Base-by-base conservation (phyloP, 2,797 vertebrate species). In the Odontamblyopus rebecca region DNA sequence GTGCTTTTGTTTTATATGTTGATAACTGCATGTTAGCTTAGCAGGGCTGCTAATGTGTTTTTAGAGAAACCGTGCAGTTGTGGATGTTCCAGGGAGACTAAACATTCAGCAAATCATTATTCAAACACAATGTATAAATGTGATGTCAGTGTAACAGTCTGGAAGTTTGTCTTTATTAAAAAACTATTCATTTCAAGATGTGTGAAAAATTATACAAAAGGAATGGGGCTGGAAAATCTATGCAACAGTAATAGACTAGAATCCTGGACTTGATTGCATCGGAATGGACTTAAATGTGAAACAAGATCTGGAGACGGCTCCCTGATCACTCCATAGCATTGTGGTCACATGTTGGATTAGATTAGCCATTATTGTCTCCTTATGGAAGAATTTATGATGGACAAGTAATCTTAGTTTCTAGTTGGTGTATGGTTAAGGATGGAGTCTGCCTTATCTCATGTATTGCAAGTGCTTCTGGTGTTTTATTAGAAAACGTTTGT, bases 11-110 rank as follows among this genome's bases (percentile, higher is more conserved):
- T 71, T 72, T 6, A 35, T 51, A 57, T 72, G 70, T 72, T 81
- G 81, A 81, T 80, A 76, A 51, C 75, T 84, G 74, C 71, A 59
- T 77, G 70, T 86, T 80, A 57, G 70, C 69, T 67, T 70, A 75
- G 71, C 16, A 13, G 61, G 53, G 35, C 35, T 64, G 63, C 48
- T 72, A 53, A 67, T 67, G 29, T 72, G 61, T 59, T 80, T 75
- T 68, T 35, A 67, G 50, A 79, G 76, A 80, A 73, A 76, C 29
- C 70, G 76, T 61, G 75, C 66, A 80, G 70, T 78, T 82, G 74
- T 73, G 11, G 68, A 79, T 74, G 57, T 67, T 80, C 56, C n/a
- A 74, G n/a, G 63, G 68, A 82, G 79, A 64, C 56, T 30, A n/a
- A 75, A 72, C 67, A 60, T 67, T 78, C 38, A 74, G 73, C 71